Evolutionary conservation across 2,113 vertebrate species (phyloP).

Genomic region (Sander lucioperca): DNA sequence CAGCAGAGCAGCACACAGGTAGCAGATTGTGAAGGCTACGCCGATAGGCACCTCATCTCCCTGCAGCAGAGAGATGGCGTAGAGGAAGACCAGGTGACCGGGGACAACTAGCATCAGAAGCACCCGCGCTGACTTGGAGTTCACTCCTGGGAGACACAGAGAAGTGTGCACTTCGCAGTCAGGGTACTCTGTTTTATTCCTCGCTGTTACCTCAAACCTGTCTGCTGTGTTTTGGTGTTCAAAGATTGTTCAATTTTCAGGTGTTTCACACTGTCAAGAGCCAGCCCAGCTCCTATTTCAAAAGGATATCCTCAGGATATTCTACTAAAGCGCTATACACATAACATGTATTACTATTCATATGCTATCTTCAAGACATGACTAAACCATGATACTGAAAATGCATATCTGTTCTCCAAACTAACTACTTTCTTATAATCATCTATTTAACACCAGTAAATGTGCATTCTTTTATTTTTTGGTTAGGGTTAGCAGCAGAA

Average conservation of each 20-base stretch:
- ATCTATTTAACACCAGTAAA: not conserved
- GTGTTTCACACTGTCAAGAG: not conserved
- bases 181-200: not conserved
- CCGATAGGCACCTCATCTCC: slow-evolving; percentile 85
- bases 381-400: not conserved
- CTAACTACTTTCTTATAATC: not conserved
- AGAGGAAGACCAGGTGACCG: slow-evolving; percentile 93
- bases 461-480: not conserved
- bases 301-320: not conserved
- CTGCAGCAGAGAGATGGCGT: slow-evolving; percentile 89
- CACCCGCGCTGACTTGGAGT: slow-evolving; percentile 92
- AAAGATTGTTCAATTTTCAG: not conserved
- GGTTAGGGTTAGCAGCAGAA: not conserved
- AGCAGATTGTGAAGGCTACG: slow-evolving; percentile 87
- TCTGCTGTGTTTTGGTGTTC: not conserved
- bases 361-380: not conserved
- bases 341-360: too few relatives aligned
- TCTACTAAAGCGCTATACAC: too few relatives aligned
- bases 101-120: slow-evolving; percentile 92
- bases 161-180: not conserved
- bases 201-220: not conserved
- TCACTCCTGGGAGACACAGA: slow-evolving; percentile 85
- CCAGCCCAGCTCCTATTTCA: not conserved
- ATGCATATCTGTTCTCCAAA: not conserved
- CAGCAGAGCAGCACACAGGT: slow-evolving; percentile 89